phyloP scores from a whole-genome alignment of 2,797 vertebrate species.

The Loris lydekkerianus region DNA sequence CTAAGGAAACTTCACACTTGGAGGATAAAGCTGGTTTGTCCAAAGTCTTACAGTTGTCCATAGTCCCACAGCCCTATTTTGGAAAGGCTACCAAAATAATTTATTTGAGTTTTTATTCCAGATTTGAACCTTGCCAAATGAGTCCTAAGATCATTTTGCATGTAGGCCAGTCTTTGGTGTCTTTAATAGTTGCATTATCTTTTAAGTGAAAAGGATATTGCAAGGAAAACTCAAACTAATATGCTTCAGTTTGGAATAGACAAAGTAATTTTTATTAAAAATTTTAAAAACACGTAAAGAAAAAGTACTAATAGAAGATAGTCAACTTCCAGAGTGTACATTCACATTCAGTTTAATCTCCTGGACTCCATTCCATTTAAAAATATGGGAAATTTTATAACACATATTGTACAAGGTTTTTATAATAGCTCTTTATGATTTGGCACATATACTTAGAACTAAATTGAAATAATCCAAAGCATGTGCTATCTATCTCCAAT shows the following conservation, averaged over 20 bases:
- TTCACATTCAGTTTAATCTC: background rate
- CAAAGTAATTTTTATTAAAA: background rate
- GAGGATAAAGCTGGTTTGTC: background rate
- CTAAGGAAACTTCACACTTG: background rate
- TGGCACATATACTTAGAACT: background rate
- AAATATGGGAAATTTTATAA: background rate
- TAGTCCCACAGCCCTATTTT: no score
- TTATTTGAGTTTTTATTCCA: background rate
- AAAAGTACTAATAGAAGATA: slow-evolving; percentile 21
- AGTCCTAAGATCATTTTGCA: background rate
- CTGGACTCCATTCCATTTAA: slow-evolving; percentile 35
- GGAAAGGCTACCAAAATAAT: background rate
- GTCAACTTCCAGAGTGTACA: background rate
- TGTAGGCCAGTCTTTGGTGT: background rate
- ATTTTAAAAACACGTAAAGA: background rate
- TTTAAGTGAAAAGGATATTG: slow-evolving; percentile 6
- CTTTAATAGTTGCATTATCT: background rate
- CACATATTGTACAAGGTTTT: background rate
- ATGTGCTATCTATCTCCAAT: background rate
- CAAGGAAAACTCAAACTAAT: background rate
- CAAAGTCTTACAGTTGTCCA: background rate
- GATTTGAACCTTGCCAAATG: slow-evolving; percentile 32
- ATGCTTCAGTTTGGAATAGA: background rate
- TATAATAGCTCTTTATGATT: background rate
- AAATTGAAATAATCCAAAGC: slow-evolving; percentile 6